phyloP scores from a whole-genome alignment of 1,140 invertebrate genomes.

The Mercenaria mercenaria region DNA sequence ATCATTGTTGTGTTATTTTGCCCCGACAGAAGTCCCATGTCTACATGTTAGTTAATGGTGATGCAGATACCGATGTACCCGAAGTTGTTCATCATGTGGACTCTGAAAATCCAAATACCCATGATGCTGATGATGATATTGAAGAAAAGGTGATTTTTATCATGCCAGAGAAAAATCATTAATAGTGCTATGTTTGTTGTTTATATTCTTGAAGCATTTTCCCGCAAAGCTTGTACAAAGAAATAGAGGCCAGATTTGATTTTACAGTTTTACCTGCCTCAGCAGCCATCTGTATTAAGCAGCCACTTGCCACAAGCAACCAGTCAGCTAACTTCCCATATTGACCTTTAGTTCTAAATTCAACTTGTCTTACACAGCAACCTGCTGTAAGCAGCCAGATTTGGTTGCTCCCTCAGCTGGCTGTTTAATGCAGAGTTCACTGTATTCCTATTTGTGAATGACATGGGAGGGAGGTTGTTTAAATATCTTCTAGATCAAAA shows the following conservation, averaged over 20 bases:
- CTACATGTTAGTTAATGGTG: conserved; percentile 55
- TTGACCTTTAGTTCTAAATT: no score
- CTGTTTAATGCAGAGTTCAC: no score
- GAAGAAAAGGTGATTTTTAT: conserved; percentile 54
- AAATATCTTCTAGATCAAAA: no score
- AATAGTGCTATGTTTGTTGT: neutral
- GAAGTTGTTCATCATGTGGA: conserved; percentile 59
- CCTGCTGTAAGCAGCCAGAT: no score
- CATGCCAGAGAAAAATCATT: neutral
- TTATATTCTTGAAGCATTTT: neutral
- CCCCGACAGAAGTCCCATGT: neutral
- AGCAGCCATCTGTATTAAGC: no score
- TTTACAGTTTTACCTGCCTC: no score
- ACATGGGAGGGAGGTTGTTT: no score
- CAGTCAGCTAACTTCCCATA: no score
- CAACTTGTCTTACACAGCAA: no score
- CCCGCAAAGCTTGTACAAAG: neutral
- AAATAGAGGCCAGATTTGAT: neutral
- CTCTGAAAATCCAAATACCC: conserved; percentile 1
- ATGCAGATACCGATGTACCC: conserved; percentile 15
- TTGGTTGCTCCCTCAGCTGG: no score
- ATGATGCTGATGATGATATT: conserved; percentile 31
- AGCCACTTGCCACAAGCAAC: no score
- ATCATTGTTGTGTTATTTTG: conserved; percentile 16
- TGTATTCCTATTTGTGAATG: no score